Percentiles rank a stretch among this genome's conserved stretches.
These are phyloP conservation scores for Epistrophella euchroma DNA, from an alignment of 2,888 invertebrate species.

Conservation along the genomic window DNA sequence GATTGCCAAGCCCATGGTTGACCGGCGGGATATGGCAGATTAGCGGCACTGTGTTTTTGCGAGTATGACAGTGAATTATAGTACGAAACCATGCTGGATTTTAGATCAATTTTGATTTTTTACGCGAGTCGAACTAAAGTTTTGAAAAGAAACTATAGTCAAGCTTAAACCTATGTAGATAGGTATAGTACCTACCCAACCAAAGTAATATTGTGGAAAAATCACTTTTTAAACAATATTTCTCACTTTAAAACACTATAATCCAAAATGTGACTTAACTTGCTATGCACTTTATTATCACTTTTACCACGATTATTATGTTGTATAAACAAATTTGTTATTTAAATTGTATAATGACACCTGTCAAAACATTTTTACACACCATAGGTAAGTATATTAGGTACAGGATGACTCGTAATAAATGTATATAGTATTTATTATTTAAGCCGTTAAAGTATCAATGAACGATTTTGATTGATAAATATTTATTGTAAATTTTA, in stretches of 20 bases:
- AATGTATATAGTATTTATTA: constrained; percentile 10
- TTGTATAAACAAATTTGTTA: background rate
- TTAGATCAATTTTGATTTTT: constrained; percentile 73
- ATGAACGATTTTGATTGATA: constrained; percentile 38
- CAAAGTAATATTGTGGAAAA: background rate
- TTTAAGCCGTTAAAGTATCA: constrained; percentile 19
- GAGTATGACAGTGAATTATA: constrained; percentile 88
- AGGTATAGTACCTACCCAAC: background rate
- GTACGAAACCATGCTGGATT: constrained; percentile 88
- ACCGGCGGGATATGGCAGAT: constrained; percentile 85
- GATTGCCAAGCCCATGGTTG: constrained; percentile 84
- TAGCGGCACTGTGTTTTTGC: constrained; percentile 86
- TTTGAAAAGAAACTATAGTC: constrained; percentile 10
- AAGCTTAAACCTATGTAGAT: background rate
- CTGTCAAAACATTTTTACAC: constrained; percentile 25
- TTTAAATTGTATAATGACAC: constrained; percentile 30
- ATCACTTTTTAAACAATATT: background rate
- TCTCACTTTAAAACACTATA: background rate
- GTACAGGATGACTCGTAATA: constrained; percentile 19
- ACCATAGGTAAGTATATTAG: background rate
- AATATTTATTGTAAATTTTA: constrained; percentile 46
- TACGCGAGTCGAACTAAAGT: background rate
- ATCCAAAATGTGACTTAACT: constrained; percentile 34
- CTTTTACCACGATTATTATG: constrained; percentile 1
- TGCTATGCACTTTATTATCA: background rate